Evolutionary conservation across 2,888 invertebrate species (phyloP), one percentile per base, ranked within the genome.

Genomic region (Macrosiphum euphorbiae): DNA sequence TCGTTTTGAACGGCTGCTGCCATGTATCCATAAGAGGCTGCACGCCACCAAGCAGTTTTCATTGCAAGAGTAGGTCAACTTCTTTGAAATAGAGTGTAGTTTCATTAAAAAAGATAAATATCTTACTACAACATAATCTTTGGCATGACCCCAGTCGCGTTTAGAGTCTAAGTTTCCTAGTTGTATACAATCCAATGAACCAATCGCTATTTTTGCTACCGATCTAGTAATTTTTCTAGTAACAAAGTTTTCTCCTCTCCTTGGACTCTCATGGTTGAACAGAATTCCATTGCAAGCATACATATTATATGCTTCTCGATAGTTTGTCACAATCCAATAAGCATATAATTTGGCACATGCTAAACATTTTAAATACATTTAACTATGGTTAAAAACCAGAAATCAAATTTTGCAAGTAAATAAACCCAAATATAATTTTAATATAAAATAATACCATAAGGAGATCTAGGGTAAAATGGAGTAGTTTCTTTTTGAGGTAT

Each of bases 111-210:
- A 78, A 10, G 20, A 41, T 78, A 44, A 35, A 47, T 58, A 41
- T 50, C 16, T 95, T 95, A 98, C 98, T 97, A 99, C 98, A 16
- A 99, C 98, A 96, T 99, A 99, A 96, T 99, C 99, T 96, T 97
- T 98, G 1, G 99, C 99, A 96, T 99, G 99, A 13, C 99, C 99
- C 99, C 99, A 99, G 96, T 99, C 99, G 95, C 99, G 97, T 96
- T 98, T 98, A 35, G 99, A 98, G 96, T 99, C 99, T 95, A 99
- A 96, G 96, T 99, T 99, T 41, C 99, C 99, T 94, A 99, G 96
- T 96, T 99, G 99, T 92, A 99, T 96, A 94, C 96, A 97, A 94
- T 98, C 97, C 96, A 98, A 97, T 94, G 98, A 97, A 0, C 99
- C 98, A 20, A 99, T 96, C 94, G 97, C 97, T 95, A 99, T 99